phyloP scores from a whole-genome alignment of 1,140 invertebrate species.

The Colletes gigas region DNA sequence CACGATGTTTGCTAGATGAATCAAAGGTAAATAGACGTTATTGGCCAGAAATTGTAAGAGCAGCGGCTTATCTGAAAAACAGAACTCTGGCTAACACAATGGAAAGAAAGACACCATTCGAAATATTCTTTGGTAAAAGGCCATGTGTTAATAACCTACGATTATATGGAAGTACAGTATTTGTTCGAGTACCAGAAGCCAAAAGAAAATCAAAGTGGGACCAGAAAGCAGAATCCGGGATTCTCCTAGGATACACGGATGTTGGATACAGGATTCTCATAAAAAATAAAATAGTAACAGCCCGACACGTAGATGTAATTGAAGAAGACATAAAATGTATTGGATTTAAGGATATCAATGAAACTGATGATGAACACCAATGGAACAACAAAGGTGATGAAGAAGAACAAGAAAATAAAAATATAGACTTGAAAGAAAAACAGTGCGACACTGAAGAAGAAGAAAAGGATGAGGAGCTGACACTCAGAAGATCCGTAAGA shows the following conservation, averaged over 20 bases:
- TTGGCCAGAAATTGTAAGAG: too few relatives aligned
- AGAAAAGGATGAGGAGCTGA: background rate
- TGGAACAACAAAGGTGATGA: background rate
- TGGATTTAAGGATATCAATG: slow-evolving; percentile 17
- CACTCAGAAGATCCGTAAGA: slow-evolving; percentile 4
- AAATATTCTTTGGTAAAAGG: slow-evolving; percentile 43
- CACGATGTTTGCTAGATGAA: too few relatives aligned
- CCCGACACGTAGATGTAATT: slow-evolving; percentile 51
- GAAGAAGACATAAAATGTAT: slow-evolving; percentile 47
- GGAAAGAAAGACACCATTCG: slow-evolving; percentile 17
- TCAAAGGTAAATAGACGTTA: too few relatives aligned
- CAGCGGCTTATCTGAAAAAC: slow-evolving; percentile 7
- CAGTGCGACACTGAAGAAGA: background rate
- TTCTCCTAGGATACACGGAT: slow-evolving; percentile 16
- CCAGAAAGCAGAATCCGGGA: slow-evolving; percentile 42
- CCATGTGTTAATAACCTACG: slow-evolving; percentile 30
- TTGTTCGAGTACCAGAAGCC: slow-evolving; percentile 42
- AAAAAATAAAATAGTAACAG: slow-evolving; percentile 46
- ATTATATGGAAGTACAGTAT: slow-evolving; percentile 51
- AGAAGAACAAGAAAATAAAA: background rate
- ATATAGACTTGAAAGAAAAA: background rate
- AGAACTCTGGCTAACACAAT: slow-evolving; percentile 1
- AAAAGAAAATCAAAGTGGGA: slow-evolving; percentile 44
- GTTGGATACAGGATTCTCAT: slow-evolving; percentile 36
- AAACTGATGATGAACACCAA: background rate